Base-by-base conservation (phyloP, 2,888 invertebrate genomes). In the Diaprepes abbreviatus region DNA sequence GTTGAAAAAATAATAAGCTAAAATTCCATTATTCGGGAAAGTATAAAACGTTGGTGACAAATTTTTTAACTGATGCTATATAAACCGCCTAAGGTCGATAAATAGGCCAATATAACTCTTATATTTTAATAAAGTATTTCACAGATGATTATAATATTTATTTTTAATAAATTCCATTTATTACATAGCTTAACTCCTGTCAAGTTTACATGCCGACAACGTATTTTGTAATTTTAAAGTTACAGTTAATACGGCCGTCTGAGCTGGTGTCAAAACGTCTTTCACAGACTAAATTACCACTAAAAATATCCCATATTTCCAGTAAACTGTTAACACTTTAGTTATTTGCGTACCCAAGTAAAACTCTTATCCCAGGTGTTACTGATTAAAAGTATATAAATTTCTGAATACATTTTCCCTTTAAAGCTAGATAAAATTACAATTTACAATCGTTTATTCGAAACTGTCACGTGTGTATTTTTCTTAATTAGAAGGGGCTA, bases 251-350 rank as follows among this genome's bases (percentile, higher is more conserved):
- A 40, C 38, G 16, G 43, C 40, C 43, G 31, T 59, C 59, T 31
- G 38, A 40, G 57, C 36, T 40, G 7, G 24, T 60, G 60, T 60
- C 60, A 62, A 45, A 45, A 45, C 36, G 45, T 62, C 45, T 48
- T 38, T 45, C 48, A 43, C 48, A 45, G 52, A 14, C 38, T 62
- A 52, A 62, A 52, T 48, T 52, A 52, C 62, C 50, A 62, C 62
- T 62, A 62, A 62, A 62, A 62, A 62, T 62, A 62, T 50, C 24
- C 62, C 45, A 43, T 59, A 59, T 59, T 59, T 59, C 57, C 57
- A 57, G 40, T 57, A 38, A 57, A 38, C 38, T 38, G 38, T 59
- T 33, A 31, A 45, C 54, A 36, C 36, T 54, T 17, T 19, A 38
- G 62, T 19, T 52, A 62, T 52, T 62, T 50, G 62, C 62, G 62